Evolutionary conservation across 64 coral and sea anemone species (phyloP), one percentile per base, ranked within the genome.

Genomic region (Exaiptasia diaphana): DNA sequence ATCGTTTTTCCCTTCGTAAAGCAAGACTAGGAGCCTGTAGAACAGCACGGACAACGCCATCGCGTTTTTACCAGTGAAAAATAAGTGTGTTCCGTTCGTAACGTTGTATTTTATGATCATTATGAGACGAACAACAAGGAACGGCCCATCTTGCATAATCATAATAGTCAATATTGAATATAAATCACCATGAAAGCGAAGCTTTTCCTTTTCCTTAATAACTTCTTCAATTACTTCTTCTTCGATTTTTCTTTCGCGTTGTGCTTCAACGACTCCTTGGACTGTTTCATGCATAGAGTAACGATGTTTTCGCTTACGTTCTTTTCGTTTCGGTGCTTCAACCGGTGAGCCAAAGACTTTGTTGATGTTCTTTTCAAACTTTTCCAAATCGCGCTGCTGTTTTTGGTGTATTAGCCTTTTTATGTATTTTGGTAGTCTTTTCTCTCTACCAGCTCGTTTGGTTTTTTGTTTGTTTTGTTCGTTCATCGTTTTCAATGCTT

Each of bases 131-230:
- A 99, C 83, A 3, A 92, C 80, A 14, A 99, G 49, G 43, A 99
- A 99, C 9, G 95, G 95, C n/a, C 89, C 95, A 37, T 99, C 95
- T 56, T 92, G 90, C 95, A 99, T 99, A 0, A 99, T 50, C 79
- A 99, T 99, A 27, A 91, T 72, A 22, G 90, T 91, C 31, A 99
- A 32, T 10, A 92, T 99, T 0, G 85, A 92, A 25, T 99, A 99
- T 48, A 99, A 70, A 50, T 99, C 95, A 13, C 95, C 95, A 73
- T 99, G 95, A 24, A 92, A 80, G 53, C 78, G 82, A 56, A 91
- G 69, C 33, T 91, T 92, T 15, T 87, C 68, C 24, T 67, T 88
- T 55, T 92, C 67, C 27, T 99, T 88, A 5, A 99, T 76, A 22
- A 91, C 84, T 38, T 92, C 74, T 40, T 86, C 76, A 13, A 92